Conservation (phyloP, 2,888 invertebrate species). For the Hirtodrosophila confusa region DNA sequence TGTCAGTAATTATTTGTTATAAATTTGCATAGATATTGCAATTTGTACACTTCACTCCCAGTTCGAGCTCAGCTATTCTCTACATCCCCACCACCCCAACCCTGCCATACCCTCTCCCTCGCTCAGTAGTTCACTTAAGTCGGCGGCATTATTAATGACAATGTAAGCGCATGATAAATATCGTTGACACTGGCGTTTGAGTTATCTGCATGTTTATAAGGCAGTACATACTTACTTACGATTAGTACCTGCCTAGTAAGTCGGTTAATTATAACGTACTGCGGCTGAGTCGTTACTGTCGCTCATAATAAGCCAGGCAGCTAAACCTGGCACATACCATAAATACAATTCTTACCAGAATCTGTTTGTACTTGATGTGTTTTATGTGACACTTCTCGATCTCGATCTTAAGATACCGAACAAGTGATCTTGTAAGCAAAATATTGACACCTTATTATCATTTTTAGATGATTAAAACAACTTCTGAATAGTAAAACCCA, state of each 20-base stretch:
- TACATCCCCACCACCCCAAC: not conserved
- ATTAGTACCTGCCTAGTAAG: conserved; percentile 25
- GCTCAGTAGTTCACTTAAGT: conserved; percentile 20
- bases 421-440: not conserved
- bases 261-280: conserved; percentile 42
- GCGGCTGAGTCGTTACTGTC: conserved; percentile 15
- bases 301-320: conserved; percentile 27
- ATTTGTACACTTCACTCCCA: conserved; percentile 73
- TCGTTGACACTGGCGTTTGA: conserved; percentile 71
- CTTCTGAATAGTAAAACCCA: too few species aligned
- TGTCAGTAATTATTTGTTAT: conserved; percentile 81
- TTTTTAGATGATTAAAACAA: not conserved
- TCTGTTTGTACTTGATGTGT: conserved; percentile 23
- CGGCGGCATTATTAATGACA: conserved; percentile 76
- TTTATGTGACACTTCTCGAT: conserved; percentile 18
- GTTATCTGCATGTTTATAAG: conserved; percentile 28
- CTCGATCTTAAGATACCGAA: not conserved
- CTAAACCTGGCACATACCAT: conserved; percentile 20
- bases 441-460: not conserved
- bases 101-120: not conserved
- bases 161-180: conserved; percentile 75
- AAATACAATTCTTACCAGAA: conserved; percentile 35
- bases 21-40: conserved; percentile 82
- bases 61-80: conserved; percentile 19
- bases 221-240: conserved; percentile 1